Base-by-base conservation (phyloP, 2,113 vertebrate species). In the Mesoclemmys tuberculata region DNA sequence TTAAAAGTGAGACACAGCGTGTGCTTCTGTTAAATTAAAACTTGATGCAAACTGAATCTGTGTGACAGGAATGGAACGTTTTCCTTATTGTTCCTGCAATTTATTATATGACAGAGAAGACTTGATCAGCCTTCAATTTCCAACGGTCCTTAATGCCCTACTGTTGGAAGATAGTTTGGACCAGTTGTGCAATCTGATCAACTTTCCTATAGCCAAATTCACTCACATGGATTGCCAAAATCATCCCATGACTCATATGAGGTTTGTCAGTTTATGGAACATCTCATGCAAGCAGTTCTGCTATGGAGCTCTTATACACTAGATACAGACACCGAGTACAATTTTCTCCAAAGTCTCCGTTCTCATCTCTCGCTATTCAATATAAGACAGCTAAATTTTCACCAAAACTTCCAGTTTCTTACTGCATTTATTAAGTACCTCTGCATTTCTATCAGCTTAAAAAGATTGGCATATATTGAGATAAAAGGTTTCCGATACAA, bases 131-230 rank as follows among this genome's bases (percentile, higher is more conserved):
- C 88, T 94, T 91, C 3, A 19, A 18, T 46, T 46, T 82, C 49
- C 88, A 92, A 85, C 26, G 82, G 51, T 27, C 75, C 78, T 54
- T 24, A 26, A 11, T 81, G 85, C 54, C 84, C 54, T 48, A 41
- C 3, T 86, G 58, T 48, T 41, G n/a, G 38, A 92, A 90, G n/a
- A 41, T 84, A n/a, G 79, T 52, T 92, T 93, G 24, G 93, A 68
- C 80, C 92, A 91, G 91, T 87, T 87, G 41, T 64, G 83, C 77
- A 52, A 95, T 95, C 95, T 92, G 90, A 90, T 95, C 85, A 92
- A 55, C 83, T 93, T 95, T 92, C 82, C 90, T 82, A 68, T n/a
- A 82, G 82, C 52, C 84, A 93, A 78, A 92, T 84, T 88, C 51
- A 56, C 26, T 90, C 54, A 82, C 4, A 75, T 6, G 26, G 64